Percentiles rank a stretch among this genome's conserved stretches.
Evolutionary conservation across 2,888 invertebrate species (phyloP).

Genomic region (Scaptomyza flava): DNA sequence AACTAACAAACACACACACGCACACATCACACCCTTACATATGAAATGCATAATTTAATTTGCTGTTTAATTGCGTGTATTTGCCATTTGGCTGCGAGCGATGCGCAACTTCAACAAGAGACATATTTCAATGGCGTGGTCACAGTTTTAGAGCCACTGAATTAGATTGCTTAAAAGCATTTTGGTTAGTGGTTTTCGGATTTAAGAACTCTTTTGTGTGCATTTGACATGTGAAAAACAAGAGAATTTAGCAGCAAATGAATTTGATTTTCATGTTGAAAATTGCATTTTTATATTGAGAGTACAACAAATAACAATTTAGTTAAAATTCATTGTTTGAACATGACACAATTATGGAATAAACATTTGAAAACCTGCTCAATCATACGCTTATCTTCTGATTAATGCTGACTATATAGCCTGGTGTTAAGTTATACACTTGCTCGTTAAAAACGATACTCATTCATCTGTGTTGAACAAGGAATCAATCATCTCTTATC

Average conservation of each 20-base stretch:
- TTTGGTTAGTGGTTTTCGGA: conserved; percentile 17
- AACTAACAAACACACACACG: background rate
- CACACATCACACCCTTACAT: conserved; percentile 24
- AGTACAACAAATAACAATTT: too few relatives aligned
- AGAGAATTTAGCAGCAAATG: background rate
- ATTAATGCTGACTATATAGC: conserved; percentile 25
- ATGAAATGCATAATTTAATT: conserved; percentile 75
- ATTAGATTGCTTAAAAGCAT: conserved; percentile 34
- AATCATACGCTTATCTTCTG: background rate
- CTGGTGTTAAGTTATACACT: conserved; percentile 38
- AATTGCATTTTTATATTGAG: background rate
- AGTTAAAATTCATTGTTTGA: too few relatives aligned
- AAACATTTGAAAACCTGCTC: background rate
- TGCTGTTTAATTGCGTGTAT: conserved; percentile 76
- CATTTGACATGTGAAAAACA: background rate
- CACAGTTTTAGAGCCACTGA: conserved; percentile 37
- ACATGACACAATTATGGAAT: background rate
- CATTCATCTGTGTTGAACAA: conserved; percentile 31
- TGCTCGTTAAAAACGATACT: conserved; percentile 23
- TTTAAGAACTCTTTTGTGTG: conserved; percentile 7
- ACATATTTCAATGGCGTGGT: conserved; percentile 32
- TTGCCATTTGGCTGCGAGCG: conserved; percentile 65
- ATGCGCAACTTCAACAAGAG: conserved; percentile 26
- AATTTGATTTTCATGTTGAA: background rate
- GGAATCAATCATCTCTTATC: conserved; percentile 54